A percentile compares a stretch with the other conserved stretches of the same genome.
Conservation (phyloP, 2,797 vertebrate genomes). For the Centropyge bicolor region DNA sequence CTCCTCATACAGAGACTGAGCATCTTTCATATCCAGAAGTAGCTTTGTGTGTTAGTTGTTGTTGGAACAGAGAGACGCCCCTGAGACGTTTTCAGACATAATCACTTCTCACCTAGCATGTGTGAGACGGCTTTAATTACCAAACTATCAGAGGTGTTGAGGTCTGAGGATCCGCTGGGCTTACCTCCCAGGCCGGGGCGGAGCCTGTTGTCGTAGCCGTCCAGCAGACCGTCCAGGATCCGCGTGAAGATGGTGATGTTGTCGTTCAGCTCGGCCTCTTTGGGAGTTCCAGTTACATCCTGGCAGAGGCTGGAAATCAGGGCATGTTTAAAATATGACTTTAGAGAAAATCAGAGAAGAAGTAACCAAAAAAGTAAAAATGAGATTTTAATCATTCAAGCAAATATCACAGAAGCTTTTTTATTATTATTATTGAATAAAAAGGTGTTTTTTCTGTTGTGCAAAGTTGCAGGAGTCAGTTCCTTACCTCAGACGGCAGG, state of each 20-base stretch:
- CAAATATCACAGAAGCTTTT: background rate
- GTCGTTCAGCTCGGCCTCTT: conserved; percentile 90
- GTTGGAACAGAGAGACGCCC: background rate
- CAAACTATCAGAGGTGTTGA: conserved; percentile 17
- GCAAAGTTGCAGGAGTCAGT: conserved; percentile 42
- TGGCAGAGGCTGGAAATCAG: conserved; percentile 86
- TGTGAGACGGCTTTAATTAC: conserved; percentile 28
- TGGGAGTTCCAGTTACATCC: conserved; percentile 88
- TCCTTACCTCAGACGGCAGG: conserved; percentile 92
- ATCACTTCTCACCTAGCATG: conserved; percentile 24
- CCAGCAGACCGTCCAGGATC: conserved; percentile 93
- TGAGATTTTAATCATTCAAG: too few species aligned
- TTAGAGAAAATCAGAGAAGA: background rate
- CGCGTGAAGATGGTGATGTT: conserved; percentile 97
- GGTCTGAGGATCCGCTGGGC: background rate
- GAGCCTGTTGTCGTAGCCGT: conserved; percentile 95
- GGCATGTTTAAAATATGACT: background rate
- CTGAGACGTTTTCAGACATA: conserved; percentile 1
- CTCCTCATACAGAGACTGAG: conserved; percentile 10
- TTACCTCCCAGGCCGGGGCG: conserved; percentile 94
- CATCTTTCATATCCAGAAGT: conserved; percentile 13
- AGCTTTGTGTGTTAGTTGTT: background rate
- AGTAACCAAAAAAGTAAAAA: background rate
- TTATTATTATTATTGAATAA: too few species aligned
- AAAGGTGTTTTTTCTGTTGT: background rate